A percentile compares a stretch with the other conserved stretches of the same genome.
These are phyloP conservation scores for Phasianus colchicus DNA, from an alignment of 2,113 vertebrate species.

Conservation along the genomic window DNA sequence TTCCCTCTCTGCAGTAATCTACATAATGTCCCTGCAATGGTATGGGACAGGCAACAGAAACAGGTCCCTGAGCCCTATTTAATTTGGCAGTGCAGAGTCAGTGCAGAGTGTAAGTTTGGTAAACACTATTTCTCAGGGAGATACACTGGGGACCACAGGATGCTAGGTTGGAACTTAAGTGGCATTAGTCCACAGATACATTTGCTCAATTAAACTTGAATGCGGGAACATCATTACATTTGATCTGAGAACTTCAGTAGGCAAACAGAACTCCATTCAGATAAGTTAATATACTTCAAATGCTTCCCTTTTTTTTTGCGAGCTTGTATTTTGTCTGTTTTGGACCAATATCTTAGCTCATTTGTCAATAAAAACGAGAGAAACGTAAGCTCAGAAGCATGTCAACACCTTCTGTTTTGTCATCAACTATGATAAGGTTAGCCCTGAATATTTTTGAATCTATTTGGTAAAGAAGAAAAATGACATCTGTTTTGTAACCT, in stretches of 20 bases:
- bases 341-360: not conserved
- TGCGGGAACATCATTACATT: not conserved
- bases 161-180: not conserved
- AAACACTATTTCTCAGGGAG: not conserved
- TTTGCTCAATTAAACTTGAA: not conserved
- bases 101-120: not conserved
- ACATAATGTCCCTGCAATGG: not conserved
- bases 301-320: not conserved
- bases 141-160: not conserved
- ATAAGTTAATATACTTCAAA: not conserved
- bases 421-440: conserved; percentile 54
- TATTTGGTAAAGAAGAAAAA: conserved; percentile 47
- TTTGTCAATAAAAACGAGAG: conserved; percentile 32
- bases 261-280: not conserved
- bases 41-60: not conserved
- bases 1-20: not conserved
- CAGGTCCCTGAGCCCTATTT: not conserved
- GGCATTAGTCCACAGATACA: not conserved
- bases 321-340: not conserved
- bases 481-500: conserved; percentile 68
- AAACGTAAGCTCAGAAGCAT: conserved; percentile 25
- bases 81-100: not conserved
- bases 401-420: conserved; percentile 61
- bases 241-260: not conserved
- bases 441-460: conserved; percentile 56